Conservation (phyloP, 2,113 vertebrate genomes). For the Ictalurus punctatus region DNA sequence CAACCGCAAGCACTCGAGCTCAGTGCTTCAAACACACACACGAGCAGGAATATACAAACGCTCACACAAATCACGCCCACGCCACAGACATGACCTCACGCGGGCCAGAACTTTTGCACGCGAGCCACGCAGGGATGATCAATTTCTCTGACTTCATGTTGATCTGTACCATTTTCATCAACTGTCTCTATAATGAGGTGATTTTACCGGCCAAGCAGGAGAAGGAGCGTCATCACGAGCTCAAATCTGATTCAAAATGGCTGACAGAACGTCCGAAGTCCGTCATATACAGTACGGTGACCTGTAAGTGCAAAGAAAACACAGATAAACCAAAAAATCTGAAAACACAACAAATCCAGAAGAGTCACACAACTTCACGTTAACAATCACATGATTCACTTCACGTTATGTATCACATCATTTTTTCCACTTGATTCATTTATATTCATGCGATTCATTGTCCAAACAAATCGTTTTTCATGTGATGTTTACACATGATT, state of each 20-base stretch:
- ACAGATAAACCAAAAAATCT: background rate
- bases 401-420: background rate
- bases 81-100: slow-evolving; percentile 18
- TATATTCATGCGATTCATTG: background rate
- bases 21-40: slow-evolving; percentile 35
- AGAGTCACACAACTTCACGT: background rate
- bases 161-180: slow-evolving; percentile 38
- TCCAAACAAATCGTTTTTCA: background rate
- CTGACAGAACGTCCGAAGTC: slow-evolving; percentile 58
- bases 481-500: too few relatives aligned
- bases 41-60: slow-evolving; percentile 46
- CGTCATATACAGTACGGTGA: slow-evolving; percentile 25
- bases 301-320: background rate
- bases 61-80: slow-evolving; percentile 50
- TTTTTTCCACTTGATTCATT: background rate
- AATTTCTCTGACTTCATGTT: slow-evolving; percentile 33
- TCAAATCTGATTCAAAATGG: slow-evolving; percentile 64
- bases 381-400: background rate
- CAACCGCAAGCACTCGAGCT: slow-evolving; percentile 17
- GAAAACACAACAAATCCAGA: slow-evolving; percentile 17
- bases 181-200: slow-evolving; percentile 39
- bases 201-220: background rate
- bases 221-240: background rate
- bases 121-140: slow-evolving; percentile 39
- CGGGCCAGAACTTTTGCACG: slow-evolving; percentile 42